Base-by-base conservation (phyloP, 2,888 invertebrate genomes). In the Eupeodes latifasciatus region DNA sequence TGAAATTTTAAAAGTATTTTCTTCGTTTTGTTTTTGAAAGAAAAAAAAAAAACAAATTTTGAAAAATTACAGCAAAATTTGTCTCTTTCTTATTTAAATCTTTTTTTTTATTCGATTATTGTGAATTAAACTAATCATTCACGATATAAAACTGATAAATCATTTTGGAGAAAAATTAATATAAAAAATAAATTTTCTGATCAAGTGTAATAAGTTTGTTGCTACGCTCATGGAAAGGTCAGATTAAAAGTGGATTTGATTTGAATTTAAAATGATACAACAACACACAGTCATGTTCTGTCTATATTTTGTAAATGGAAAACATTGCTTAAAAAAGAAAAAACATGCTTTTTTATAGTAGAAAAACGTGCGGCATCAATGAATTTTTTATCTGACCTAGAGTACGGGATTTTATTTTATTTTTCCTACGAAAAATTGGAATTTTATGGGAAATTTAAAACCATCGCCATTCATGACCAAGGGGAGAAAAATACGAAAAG, bases 181-280 rank as follows among this genome's bases (percentile, higher is more conserved):
- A 27, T 27, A 16, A 16, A 16, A 16, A 4, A 47, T 47, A 9
- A 34, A 14, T 34, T 14, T 7, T 14, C 27, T 44, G 16, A 44
- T 36, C 61, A 36, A 61, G 36, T 62, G 44, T 16, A 61, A 61
- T 36, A 64, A 44, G 1, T 10, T 64, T 64, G 7, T 5, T 9
- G 19, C 49, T 59, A 6, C 2, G 6, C 7, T 27, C 14, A 66
- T 49, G 49, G 27, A 67, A 67, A 67, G 66, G 66, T 67, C 66
- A 51, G 66, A 10, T 27, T 34, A 49, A 34, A 67, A 67, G 1
- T 49, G 27, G n/a, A 49, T 34, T n/a, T 49, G 27, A 67, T 67
- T 49, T 67, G 66, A 67, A 67, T 67, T 67, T 67, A 34, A 34
- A 67, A 67, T 67, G 27, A 66, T 34, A 9, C 49, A 67, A 2